Evolutionary conservation across 1,140 invertebrate genomes (phyloP).

Genomic region (Aphelenchoides avenae): DNA sequence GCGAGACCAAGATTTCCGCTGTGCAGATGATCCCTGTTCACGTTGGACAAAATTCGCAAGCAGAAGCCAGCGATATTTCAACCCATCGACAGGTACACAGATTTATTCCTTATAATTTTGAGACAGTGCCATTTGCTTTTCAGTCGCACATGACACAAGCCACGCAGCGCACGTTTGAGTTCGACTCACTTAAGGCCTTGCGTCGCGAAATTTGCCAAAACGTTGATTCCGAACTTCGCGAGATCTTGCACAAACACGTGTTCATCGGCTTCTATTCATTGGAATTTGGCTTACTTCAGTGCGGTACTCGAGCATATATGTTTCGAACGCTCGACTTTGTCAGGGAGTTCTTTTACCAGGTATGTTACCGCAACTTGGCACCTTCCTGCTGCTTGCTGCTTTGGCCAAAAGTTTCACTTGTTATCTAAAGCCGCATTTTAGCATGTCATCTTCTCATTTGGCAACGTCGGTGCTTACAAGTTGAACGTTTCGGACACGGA

Average conservation of each 20-base stretch:
- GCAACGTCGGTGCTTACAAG: slow-evolving; percentile 25
- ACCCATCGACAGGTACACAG: slow-evolving; percentile 4
- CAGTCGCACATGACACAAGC: not conserved
- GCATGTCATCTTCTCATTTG: slow-evolving; percentile 32
- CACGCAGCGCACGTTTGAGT: slow-evolving; percentile 21
- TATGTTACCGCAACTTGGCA: slow-evolving; percentile 4
- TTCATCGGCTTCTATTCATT: slow-evolving; percentile 24
- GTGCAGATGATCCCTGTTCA: slow-evolving; percentile 10
- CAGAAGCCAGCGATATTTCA: slow-evolving; percentile 5
- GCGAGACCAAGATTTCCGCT: not conserved
- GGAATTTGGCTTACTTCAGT: slow-evolving; percentile 20
- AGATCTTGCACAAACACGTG: slow-evolving; percentile 24
- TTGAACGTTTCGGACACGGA: slow-evolving; percentile 9
- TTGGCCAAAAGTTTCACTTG: not conserved
- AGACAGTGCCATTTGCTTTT: not conserved
- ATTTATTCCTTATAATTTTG: slow-evolving; percentile 13
- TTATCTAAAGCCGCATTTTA: slow-evolving; percentile 2
- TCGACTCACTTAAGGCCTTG: slow-evolving; percentile 20
- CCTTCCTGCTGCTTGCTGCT: slow-evolving; percentile 1
- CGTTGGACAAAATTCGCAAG: not conserved
- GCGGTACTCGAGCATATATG: slow-evolving; percentile 8
- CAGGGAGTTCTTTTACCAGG: slow-evolving; percentile 28
- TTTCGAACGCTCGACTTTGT: slow-evolving; percentile 14
- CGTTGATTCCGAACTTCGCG: slow-evolving; percentile 16
- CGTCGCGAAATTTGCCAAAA: slow-evolving; percentile 19